Base-by-base conservation (phyloP, 2,888 invertebrate species). In the Stenchaetothrips biformis region DNA sequence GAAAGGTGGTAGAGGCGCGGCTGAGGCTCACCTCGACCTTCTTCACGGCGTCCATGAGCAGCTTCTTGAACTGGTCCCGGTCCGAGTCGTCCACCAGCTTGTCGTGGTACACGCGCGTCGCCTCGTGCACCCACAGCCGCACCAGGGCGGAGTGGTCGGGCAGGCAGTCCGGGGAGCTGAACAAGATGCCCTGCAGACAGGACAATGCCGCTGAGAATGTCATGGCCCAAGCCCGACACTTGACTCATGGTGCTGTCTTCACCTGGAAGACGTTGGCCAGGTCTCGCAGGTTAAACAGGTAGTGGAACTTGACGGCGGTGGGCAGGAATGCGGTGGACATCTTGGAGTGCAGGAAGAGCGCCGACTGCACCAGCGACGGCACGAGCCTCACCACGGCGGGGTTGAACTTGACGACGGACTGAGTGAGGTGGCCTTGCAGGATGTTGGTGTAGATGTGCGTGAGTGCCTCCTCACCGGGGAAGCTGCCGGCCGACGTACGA, bases 231-330 rank as follows among this genome's bases (percentile, higher is more conserved):
- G 77, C 27, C 81, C 81, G 7, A 82, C 79, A 18, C 80, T 81
- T 82, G 8, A 49, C n/a, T 74, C 2, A 8, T 1, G 27, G 2
- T n/a, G 6, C 37, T 48, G 25, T 62, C 9, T 81, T 86, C 87
- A 95, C 95, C 90, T 97, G 96, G 87, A 97, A 98, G 83, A 98
- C 94, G 86, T 97, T 98, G 0, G 97, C 94, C 81, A 98, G 89
- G 87, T 98, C 98, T 81, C 98, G 89, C 80, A 98, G 88, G 86
- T 97, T 98, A 87, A 97, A 98, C 81, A 94, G 90, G 85, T 98
- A 98, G 86, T 98, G 98, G 86, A 98, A 98, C 88, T 97, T 98
- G 83, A 95, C 89, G 37, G 97, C 97, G 0, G 98, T 98, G 0
- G 98, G 98, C 82, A 98, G 88, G 88, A 98, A 98, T 0, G 90